Base-by-base conservation (phyloP, 2,888 invertebrate species). In the Ichneumoninae sp. region DNA sequence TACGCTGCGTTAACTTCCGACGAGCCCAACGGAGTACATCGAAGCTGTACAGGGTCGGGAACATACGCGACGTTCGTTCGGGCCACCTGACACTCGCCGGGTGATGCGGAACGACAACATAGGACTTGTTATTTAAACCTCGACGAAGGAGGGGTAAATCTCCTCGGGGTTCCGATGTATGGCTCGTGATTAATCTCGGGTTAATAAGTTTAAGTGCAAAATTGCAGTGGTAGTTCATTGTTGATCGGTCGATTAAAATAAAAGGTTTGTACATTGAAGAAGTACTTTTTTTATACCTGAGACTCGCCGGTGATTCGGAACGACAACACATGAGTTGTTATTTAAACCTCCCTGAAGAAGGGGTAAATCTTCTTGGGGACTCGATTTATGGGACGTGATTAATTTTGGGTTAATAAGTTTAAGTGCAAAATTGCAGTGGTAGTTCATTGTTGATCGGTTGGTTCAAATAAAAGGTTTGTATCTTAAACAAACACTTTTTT, bases 11-110 rank as follows among this genome's bases (percentile, higher is more conserved):
- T 16, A 77, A 74, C 80, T 57, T 65, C 33, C 70, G 22, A 75
- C 60, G 68, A 70, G 36, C 26, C 76, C 80, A 57, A 26, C 70
- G 50, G 69, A 71, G 44, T 66, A 66, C 44, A 47, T 54, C 57
- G 50, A 73, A 50, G 52, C 44, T 33, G 22, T 63, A 13, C 10
- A 13, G 26, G 60, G 52, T 36, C 50, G 19, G 52, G 33, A 54
- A 33, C 71, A 73, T 68, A 60, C 71, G 75, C 57, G 60, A 22
- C 65, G 63, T 68, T 68, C 63, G 47, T 63, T 83, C 65, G 47
- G 40, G 77, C 69, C 83, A 85, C 85, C 85, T 83, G 85, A 80
- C 77, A 79, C 74, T 33, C 65, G 54, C 10, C 65, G 75, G 40
- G 57, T 73, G 71, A 26, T 73, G 65, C 69, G 5, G 36, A 65